These are phyloP conservation scores for Zaprionus lineosus DNA, from an alignment of 2,888 invertebrate species.

Conservation along the genomic window DNA sequence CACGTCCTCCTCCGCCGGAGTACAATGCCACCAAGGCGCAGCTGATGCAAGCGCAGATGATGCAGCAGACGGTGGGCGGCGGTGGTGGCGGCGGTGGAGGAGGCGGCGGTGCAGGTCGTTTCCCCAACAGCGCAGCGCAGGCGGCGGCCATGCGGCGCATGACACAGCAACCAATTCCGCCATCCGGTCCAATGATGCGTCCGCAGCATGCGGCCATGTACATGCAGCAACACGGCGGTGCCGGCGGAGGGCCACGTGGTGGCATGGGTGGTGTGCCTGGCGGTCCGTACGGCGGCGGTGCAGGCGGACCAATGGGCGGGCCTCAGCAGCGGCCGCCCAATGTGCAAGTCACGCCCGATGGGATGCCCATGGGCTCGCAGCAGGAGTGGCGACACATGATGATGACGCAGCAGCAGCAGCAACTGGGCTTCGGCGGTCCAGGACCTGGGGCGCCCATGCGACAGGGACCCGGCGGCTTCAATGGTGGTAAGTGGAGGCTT, in stretches of 20 bases:
- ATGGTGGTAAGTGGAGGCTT: conserved; percentile 68
- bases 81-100: conserved; percentile 80
- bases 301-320: conserved; percentile 82
- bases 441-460: conserved; percentile 79
- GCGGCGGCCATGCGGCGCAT: conserved; percentile 85
- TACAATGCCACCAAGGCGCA: conserved; percentile 87
- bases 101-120: conserved; percentile 83
- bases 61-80: conserved; percentile 83
- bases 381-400: conserved; percentile 83
- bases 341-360: conserved; percentile 85
- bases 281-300: conserved; percentile 81
- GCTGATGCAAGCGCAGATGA: conserved; percentile 84
- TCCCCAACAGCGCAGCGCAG: conserved; percentile 84
- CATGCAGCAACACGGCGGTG: conserved; percentile 83
- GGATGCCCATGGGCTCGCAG: conserved; percentile 83
- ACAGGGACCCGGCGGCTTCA: conserved; percentile 80
- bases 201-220: conserved; percentile 85
- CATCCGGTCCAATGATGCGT: conserved; percentile 88
- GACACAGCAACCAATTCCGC: conserved; percentile 89
- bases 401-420: conserved; percentile 83
- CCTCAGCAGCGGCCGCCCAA: conserved; percentile 85
- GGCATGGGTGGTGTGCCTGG: conserved; percentile 74
- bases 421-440: conserved; percentile 75
- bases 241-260: conserved; percentile 78
- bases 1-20: conserved; percentile 92